These are phyloP conservation scores for Drosophila cyrtoloma DNA, from an alignment of 2,888 invertebrate species.

Conservation along the genomic window DNA sequence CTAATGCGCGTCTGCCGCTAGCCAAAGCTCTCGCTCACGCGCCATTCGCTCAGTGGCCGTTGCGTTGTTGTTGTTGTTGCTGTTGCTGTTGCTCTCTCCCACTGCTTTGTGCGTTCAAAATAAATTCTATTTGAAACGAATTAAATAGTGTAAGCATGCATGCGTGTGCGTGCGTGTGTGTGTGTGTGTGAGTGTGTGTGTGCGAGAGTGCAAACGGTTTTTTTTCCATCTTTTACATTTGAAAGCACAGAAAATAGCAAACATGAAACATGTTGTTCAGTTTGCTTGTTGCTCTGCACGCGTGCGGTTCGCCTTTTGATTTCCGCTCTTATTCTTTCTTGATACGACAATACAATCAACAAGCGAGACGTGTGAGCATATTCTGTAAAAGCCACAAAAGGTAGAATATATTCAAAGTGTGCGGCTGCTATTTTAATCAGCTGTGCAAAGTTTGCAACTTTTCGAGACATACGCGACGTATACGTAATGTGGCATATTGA, in stretches of 20 bases:
- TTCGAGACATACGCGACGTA: conserved; percentile 56
- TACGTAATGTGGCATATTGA: conserved; percentile 62
- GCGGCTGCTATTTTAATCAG: conserved; percentile 64
- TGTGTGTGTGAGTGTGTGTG: conserved; percentile 7
- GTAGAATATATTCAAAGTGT: conserved; percentile 62
- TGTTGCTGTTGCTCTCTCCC: conserved; percentile 32
- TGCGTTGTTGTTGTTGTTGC: conserved; percentile 7
- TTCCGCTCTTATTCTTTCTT: conserved; percentile 5
- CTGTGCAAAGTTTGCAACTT: conserved; percentile 65
- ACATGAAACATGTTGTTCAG: conserved; percentile 79
- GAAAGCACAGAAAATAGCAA: conserved; percentile 72
- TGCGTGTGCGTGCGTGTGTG: conserved; percentile 21
- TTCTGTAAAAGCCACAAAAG: conserved; percentile 58
- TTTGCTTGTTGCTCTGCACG: conserved; percentile 81
- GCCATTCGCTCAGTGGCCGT: conserved; percentile 49
- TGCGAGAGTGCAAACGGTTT: conserved; percentile 32
- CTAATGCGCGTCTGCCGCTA: conserved; percentile 63
- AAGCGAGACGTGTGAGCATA: conserved; percentile 17
- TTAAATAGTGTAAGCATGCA: conserved; percentile 72
- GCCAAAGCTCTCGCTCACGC: conserved; percentile 77
- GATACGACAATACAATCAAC: conserved; percentile 5
- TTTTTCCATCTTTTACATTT: conserved; percentile 74
- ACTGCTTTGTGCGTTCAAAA: conserved; percentile 60
- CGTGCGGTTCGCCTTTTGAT: conserved; percentile 72
- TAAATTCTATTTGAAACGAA: conserved; percentile 71